Percentiles rank a stretch among this genome's conserved stretches.
Evolutionary conservation across 2,113 vertebrate species (phyloP).

Genomic region (Arothron firmamentum): DNA sequence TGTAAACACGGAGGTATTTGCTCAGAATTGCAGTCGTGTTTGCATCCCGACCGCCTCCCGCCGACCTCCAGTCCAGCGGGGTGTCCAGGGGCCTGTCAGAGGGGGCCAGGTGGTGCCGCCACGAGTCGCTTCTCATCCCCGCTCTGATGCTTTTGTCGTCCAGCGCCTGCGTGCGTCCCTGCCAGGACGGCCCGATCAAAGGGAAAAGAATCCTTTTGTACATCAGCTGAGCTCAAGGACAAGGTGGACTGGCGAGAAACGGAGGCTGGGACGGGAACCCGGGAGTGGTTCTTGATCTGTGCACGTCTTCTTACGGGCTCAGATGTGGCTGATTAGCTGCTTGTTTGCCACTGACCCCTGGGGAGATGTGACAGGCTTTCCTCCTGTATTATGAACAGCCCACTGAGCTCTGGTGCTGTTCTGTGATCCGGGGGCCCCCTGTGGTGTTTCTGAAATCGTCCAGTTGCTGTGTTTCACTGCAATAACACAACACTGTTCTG

Average conservation of each 20-base stretch:
- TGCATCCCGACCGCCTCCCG: neutral
- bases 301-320: slow-evolving; percentile 2
- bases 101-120: slow-evolving; percentile 54
- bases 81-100: neutral
- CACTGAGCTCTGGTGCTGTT: slow-evolving; percentile 7
- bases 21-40: too few relatives aligned
- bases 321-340: neutral
- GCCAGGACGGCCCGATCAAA: slow-evolving; percentile 48
- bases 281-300: slow-evolving; percentile 22
- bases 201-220: slow-evolving; percentile 11
- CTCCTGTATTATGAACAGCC: slow-evolving; percentile 18
- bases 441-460: slow-evolving; percentile 10
- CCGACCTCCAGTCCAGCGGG: neutral
- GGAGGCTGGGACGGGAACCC: slow-evolving; percentile 1
- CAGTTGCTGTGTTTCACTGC: too few relatives aligned
- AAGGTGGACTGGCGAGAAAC: neutral
- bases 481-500: neutral
- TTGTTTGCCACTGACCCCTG: slow-evolving; percentile 7
- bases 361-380: slow-evolving; percentile 12
- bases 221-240: slow-evolving; percentile 3
- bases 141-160: slow-evolving; percentile 50
- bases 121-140: slow-evolving; percentile 39
- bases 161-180: slow-evolving; percentile 31
- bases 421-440: slow-evolving; percentile 14
- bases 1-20: too few relatives aligned